Base-by-base conservation (phyloP, 1,140 invertebrate genomes). In the Trichonephila clavipes region DNA sequence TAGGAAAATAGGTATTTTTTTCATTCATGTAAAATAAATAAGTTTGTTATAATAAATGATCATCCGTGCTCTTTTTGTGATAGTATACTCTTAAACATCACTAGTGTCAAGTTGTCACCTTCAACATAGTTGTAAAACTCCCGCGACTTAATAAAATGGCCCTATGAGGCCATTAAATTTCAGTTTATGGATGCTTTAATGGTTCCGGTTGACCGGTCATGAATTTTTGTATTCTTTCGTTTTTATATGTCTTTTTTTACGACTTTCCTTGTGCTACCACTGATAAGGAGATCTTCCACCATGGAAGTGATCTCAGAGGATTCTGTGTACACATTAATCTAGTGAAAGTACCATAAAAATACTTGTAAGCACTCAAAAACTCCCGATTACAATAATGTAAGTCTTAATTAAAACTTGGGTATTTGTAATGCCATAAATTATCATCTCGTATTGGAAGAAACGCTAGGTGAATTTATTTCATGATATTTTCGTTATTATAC, bases 101-200 rank as follows among this genome's bases (percentile, higher is more conserved):
- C 0, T 5, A 40, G 16, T 83, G 82, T 83, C 82, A 83, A 83
- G 24, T 83, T 83, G 82, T 83, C 82, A 59, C 44, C 19, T 21
- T n/a, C 40, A 83, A 83, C 82, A 83, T 58, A 83, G 82, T 59
- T 58, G 82, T 83, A 83, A 83, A 88, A 88, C 86, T 88, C 64
- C 34, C 28, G 61, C 59, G 64, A 88, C 86, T 64, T 62, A 88
- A 88, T 88, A 64, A 88, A 88, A 88, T 85, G 83, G 83, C 16
- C 83, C 51, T 16, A 12, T 12, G 34, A 66, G 86, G 61, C 19
- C 28, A 34, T 66, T 66, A 62, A 88, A 88, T 21, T 62, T 61
- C 61, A 88, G 40, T 88, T 88, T 88, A 88, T 88, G 58, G 61
- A 34, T 40, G 59, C 59, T 61, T 88, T 88, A 88, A 88, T 88